A percentile compares a stretch with the other conserved stretches of the same genome.
phyloP scores from a whole-genome alignment of 30 jellyfish, hydroid and myxozoan species.

The Aurelia sp. region DNA sequence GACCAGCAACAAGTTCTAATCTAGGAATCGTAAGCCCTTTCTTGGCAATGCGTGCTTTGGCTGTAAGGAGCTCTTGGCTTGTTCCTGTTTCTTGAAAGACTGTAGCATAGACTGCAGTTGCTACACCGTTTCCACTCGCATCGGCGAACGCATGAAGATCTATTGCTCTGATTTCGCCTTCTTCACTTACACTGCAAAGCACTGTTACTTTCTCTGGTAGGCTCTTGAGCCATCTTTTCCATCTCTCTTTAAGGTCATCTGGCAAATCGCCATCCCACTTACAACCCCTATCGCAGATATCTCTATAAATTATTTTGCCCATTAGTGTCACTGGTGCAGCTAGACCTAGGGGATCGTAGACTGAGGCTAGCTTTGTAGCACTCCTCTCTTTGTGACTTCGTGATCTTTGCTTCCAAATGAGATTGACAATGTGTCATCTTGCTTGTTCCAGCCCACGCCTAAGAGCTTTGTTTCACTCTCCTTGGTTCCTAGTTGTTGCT shows the following conservation, averaged over 20 bases:
- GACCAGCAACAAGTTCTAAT: slow-evolving; percentile 21
- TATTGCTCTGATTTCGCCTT: background rate
- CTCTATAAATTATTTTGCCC: slow-evolving; percentile 47
- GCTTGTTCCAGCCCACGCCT: slow-evolving; percentile 41
- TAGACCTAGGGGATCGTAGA: slow-evolving; percentile 67
- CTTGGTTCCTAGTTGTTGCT: slow-evolving; percentile 31
- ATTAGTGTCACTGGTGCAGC: slow-evolving; percentile 59
- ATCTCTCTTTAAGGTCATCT: slow-evolving; percentile 5
- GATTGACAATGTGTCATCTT: slow-evolving; percentile 23
- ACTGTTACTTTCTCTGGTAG: slow-evolving; percentile 23
- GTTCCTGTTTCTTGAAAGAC: slow-evolving; percentile 12
- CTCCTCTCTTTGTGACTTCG: slow-evolving; percentile 27
- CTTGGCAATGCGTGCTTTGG: slow-evolving; percentile 31
- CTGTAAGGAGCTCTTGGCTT: background rate
- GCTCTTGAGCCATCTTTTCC: slow-evolving; percentile 5
- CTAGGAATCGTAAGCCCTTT: slow-evolving; percentile 25
- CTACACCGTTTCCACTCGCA: slow-evolving; percentile 21
- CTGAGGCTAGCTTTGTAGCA: slow-evolving; percentile 35
- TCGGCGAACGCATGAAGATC: slow-evolving; percentile 44
- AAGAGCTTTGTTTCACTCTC: slow-evolving; percentile 18
- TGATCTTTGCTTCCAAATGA: slow-evolving; percentile 1
- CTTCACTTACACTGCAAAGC: slow-evolving; percentile 3
- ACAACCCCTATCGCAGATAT: too few relatives aligned
- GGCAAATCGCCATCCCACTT: slow-evolving; percentile 26
- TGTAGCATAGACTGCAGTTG: slow-evolving; percentile 23